These are phyloP conservation scores for Malurus elegans DNA, from an alignment of 2,113 vertebrate species.

Conservation along the genomic window DNA sequence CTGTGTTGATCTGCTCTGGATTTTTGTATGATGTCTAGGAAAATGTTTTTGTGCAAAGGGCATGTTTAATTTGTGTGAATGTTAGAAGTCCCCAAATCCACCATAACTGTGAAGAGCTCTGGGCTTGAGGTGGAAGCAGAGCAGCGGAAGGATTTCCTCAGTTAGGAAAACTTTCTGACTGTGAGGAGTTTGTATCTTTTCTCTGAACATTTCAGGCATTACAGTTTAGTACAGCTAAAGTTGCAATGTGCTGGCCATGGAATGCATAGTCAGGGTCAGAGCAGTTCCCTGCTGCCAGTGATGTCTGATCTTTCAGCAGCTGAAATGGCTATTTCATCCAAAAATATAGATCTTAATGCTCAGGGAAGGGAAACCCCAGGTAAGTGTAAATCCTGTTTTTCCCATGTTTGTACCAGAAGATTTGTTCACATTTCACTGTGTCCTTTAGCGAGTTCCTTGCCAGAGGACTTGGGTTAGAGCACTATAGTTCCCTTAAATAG, in stretches of 20 bases:
- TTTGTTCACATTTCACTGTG: not conserved
- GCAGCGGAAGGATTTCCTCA: not conserved
- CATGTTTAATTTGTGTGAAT: rapidly evolving
- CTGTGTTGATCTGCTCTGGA: not conserved
- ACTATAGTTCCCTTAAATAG: not conserved
- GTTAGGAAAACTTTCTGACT: not conserved
- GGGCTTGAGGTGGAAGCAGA: not conserved
- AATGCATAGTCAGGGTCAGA: not conserved
- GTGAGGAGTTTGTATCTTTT: not conserved
- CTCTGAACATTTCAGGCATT: not conserved
- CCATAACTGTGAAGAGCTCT: not conserved
- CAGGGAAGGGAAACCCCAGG: not conserved
- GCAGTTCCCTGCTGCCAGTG: conserved; percentile 20
- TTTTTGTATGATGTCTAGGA: not conserved
- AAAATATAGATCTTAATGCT: not conserved
- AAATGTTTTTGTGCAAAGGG: not conserved
- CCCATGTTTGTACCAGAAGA: not conserved
- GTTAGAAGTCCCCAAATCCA: not conserved
- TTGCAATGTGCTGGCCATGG: not conserved
- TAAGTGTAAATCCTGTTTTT: not conserved
- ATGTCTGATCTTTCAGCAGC: not conserved
- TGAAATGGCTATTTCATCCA: not conserved
- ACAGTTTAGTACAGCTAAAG: not conserved
- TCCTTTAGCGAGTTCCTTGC: conserved; percentile 7
- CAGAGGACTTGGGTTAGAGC: conserved; percentile 14